Conservation (phyloP, 1,140 invertebrate species). For the Druon quercuslanigerum region DNA sequence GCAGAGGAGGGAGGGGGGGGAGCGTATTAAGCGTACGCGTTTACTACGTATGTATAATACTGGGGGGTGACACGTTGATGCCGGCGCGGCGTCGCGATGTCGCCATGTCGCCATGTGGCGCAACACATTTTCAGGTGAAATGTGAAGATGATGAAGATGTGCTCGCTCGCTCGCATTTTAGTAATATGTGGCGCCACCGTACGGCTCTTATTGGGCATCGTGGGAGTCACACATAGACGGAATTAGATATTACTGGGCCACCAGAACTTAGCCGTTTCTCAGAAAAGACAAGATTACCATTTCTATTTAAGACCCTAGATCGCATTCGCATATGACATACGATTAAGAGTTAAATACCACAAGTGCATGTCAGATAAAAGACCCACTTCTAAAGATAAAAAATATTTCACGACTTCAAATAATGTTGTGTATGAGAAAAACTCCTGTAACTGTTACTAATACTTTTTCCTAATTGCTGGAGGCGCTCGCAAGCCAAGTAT, state of each 20-base stretch:
- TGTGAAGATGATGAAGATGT: constrained; percentile 28
- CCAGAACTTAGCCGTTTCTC: constrained; percentile 13
- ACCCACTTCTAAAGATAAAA: neutral
- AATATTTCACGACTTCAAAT: neutral
- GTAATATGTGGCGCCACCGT: constrained; percentile 32
- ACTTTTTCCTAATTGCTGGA: too few species aligned
- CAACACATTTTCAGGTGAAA: constrained; percentile 55
- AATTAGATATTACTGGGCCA: constrained; percentile 33
- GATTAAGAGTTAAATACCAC: neutral
- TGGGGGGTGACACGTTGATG: constrained; percentile 31
- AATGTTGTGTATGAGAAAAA: too few species aligned
- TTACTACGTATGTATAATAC: constrained; percentile 38
- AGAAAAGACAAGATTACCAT: constrained; percentile 30
- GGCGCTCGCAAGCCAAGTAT: too few species aligned
- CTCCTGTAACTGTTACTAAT: too few species aligned
- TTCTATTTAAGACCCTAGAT: constrained; percentile 1
- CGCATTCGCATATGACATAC: neutral
- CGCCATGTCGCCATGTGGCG: constrained; percentile 60
- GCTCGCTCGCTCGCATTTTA: constrained; percentile 7
- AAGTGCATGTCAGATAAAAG: neutral
- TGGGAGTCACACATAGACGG: constrained; percentile 48
- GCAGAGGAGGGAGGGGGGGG: too few species aligned
- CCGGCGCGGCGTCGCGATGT: constrained; percentile 47
- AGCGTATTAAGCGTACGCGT: constrained; percentile 37
- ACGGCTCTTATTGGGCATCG: constrained; percentile 33